These are phyloP conservation scores for Smittia aterrima DNA, from an alignment of 2,888 invertebrate genomes.

Conservation along the genomic window DNA sequence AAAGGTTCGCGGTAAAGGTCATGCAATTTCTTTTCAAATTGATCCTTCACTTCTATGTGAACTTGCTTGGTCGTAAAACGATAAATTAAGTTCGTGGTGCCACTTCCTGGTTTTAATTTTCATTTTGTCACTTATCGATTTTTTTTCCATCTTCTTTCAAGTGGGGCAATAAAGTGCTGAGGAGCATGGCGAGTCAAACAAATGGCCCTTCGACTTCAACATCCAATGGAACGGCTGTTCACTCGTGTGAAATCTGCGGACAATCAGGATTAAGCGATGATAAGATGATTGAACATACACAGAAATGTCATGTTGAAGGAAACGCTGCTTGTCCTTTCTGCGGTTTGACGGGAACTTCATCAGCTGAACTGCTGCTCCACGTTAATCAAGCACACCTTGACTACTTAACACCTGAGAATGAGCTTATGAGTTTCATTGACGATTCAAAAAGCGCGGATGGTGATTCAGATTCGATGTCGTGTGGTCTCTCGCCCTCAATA, in stretches of 20 bases:
- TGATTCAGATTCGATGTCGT: conserved; percentile 60
- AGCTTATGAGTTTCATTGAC: conserved; percentile 74
- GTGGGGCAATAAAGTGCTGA: neutral
- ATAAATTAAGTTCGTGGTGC: no score
- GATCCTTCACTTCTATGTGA: no score
- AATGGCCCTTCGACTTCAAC: conserved; percentile 35
- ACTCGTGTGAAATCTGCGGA: conserved; percentile 83
- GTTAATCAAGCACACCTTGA: conserved; percentile 83
- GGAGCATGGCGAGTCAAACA: neutral
- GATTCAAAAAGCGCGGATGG: conserved; percentile 61
- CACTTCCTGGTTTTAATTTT: conserved; percentile 9
- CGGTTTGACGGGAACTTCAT: conserved; percentile 69
- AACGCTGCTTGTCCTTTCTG: conserved; percentile 80
- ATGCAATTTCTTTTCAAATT: no score
- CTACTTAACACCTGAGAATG: conserved; percentile 75
- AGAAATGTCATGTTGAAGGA: conserved; percentile 74
- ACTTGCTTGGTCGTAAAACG: no score
- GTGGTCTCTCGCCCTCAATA: conserved; percentile 55
- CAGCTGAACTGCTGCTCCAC: conserved; percentile 72
- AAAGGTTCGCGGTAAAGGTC: no score
- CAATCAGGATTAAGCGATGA: conserved; percentile 75
- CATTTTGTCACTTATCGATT: neutral
- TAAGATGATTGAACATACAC: conserved; percentile 74
- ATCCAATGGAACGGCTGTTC: conserved; percentile 36
- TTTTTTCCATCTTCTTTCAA: neutral